phyloP scores from a whole-genome alignment of 2,797 vertebrate species.

The Craterocephalus amniculus region DNA sequence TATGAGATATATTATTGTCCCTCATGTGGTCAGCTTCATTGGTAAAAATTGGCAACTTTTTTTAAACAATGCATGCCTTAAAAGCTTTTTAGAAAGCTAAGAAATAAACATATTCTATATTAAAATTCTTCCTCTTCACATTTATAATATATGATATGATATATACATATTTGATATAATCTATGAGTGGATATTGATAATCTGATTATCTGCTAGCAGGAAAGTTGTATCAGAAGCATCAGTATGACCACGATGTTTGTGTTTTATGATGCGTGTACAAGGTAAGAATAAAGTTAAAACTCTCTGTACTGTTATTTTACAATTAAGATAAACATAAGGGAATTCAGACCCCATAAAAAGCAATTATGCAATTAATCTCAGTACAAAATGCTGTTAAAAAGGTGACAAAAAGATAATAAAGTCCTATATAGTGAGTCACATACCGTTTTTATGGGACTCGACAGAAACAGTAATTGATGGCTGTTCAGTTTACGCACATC shows the following conservation, averaged over 20 bases:
- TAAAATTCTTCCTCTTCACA: background rate
- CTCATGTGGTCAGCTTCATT: background rate
- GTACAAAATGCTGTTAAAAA: constrained; percentile 50
- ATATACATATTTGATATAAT: no score
- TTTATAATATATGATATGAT: background rate
- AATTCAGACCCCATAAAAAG: constrained; percentile 41
- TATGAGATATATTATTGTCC: background rate
- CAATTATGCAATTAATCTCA: constrained; percentile 19
- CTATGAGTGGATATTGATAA: no score
- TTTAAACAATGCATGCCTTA: background rate
- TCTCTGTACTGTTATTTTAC: constrained; percentile 8
- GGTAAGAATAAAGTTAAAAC: constrained; percentile 4
- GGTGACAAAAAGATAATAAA: constrained; percentile 58
- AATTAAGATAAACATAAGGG: constrained; percentile 38
- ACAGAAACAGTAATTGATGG: constrained; percentile 31
- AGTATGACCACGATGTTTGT: background rate
- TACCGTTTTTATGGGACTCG: constrained; percentile 40
- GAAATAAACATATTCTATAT: background rate
- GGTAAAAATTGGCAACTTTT: background rate
- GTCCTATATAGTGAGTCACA: constrained; percentile 22
- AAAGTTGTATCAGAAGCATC: background rate
- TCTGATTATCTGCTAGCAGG: background rate
- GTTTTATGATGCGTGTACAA: constrained; percentile 16
- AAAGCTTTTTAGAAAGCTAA: background rate
- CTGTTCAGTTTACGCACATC: constrained; percentile 23